A percentile compares a stretch with the other conserved stretches of the same genome.
These are phyloP conservation scores for Poecilia wingei DNA, from an alignment of 2,797 vertebrate genomes.

Conservation along the genomic window DNA sequence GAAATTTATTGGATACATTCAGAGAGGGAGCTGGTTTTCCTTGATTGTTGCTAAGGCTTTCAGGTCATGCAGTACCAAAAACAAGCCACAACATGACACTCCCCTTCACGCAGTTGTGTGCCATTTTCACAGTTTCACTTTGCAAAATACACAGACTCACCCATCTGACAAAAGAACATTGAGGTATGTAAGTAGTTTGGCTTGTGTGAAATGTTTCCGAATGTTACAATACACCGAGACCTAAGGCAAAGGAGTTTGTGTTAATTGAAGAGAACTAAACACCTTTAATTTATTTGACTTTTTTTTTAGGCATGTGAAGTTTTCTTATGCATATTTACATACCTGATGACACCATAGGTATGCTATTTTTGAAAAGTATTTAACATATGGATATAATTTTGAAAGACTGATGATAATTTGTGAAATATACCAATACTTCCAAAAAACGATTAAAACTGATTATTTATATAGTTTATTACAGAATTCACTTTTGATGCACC, in stretches of 20 bases:
- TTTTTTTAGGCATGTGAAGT: background rate
- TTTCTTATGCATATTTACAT: background rate
- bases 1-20: background rate
- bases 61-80: background rate
- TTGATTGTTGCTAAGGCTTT: conserved; percentile 8
- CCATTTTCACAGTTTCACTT: background rate
- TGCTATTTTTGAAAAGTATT: background rate
- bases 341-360: background rate
- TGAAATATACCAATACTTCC: background rate
- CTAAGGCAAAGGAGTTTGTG: background rate
- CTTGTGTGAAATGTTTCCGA: conserved; percentile 2
- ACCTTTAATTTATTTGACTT: background rate
- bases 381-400: background rate
- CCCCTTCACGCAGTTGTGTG: background rate
- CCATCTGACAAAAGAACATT: background rate
- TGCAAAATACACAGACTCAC: background rate
- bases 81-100: background rate
- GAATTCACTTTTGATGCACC: background rate
- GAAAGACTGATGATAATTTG: background rate
- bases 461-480: background rate
- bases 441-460: background rate
- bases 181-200: background rate
- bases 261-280: background rate
- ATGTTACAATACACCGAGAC: background rate
- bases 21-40: conserved; percentile 27